A percentile compares a stretch with the other conserved stretches of the same genome.
Conservation (phyloP, 2,888 invertebrate genomes). For the Torymus texanus region DNA sequence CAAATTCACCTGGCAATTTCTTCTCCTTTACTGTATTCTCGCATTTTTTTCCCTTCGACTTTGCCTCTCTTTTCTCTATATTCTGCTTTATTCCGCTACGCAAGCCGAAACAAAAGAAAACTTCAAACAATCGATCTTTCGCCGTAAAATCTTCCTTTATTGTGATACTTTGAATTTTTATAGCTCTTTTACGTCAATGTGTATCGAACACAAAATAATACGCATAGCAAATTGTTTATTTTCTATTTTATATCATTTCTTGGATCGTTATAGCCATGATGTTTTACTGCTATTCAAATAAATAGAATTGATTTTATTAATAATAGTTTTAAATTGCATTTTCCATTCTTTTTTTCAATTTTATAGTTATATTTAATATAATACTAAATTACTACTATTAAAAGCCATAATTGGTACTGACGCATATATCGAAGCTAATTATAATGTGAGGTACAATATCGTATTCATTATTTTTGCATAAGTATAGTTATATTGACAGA, state of each 20-base stretch:
- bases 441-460: no score
- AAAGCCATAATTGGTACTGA: no score
- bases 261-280: no score
- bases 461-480: no score
- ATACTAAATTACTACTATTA: no score
- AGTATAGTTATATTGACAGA: no score
- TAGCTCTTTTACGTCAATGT: constrained; percentile 27
- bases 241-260: not conserved
- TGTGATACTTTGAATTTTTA: constrained; percentile 30
- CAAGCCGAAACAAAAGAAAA: constrained; percentile 39
- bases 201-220: constrained; percentile 30
- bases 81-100: constrained; percentile 16
- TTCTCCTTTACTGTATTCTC: constrained; percentile 45
- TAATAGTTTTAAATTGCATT: no score
- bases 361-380: no score
- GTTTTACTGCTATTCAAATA: no score
- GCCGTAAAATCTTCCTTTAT: constrained; percentile 22
- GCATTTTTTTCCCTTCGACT: constrained; percentile 17
- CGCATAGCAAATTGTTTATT: constrained; percentile 42
- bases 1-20: constrained; percentile 68
- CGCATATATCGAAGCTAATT: no score
- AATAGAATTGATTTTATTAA: no score
- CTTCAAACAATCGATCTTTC: constrained; percentile 43
- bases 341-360: no score
- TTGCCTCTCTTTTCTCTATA: not conserved